Conservation (phyloP, 2,797 vertebrate genomes). For the Gymnocypris eckloni region DNA sequence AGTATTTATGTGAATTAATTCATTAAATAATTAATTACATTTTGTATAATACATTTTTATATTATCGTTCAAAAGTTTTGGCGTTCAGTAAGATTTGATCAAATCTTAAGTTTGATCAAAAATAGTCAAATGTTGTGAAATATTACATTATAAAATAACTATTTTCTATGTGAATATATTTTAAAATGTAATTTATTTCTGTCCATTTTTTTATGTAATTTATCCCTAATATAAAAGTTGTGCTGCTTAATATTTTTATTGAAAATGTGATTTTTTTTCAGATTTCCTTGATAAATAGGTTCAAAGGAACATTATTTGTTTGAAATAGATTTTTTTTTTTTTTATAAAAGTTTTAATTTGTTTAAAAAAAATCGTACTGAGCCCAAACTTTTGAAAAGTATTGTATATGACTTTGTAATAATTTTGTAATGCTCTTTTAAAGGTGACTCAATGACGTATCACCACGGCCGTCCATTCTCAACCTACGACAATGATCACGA, state of each 20-base stretch:
- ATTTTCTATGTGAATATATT: neutral
- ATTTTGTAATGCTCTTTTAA: neutral
- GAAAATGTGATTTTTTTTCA: neutral
- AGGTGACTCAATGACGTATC: slow-evolving; percentile 98
- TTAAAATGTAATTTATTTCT: neutral
- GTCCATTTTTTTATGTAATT: neutral
- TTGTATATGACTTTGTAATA: neutral
- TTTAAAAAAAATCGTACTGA: too few species aligned
- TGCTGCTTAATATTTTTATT: too few species aligned
- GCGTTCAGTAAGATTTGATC: too few species aligned
- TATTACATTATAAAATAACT: neutral
- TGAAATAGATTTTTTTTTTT: neutral
- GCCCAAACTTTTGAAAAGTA: neutral
- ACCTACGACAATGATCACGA: slow-evolving; percentile 95
- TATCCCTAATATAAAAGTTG: neutral
- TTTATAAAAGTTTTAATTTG: neutral
- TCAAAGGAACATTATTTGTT: neutral
- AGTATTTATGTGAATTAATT: neutral
- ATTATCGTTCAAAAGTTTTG: neutral
- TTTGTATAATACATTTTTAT: neutral
- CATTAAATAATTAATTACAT: neutral
- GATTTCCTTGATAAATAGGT: neutral
- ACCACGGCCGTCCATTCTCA: slow-evolving; percentile 92
- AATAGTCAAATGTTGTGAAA: neutral
- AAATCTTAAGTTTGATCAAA: neutral